A percentile compares a stretch with the other conserved stretches of the same genome.
phyloP scores from a whole-genome alignment of 1,140 invertebrate genomes.

The Papilio xuthus region DNA sequence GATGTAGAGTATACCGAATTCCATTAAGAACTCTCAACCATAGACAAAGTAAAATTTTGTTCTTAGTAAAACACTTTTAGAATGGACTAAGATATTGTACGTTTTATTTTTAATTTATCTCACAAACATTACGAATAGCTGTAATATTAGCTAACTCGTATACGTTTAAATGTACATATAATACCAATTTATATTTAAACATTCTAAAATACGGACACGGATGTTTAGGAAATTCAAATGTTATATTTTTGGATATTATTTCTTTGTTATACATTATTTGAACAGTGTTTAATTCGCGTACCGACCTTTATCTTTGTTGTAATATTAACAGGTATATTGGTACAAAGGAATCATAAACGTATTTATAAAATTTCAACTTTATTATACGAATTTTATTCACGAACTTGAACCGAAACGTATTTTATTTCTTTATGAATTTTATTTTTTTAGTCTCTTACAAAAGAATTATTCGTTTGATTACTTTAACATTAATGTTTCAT shows the following conservation, averaged over 20 bases:
- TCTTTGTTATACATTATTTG: neutral
- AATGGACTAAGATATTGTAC: too few relatives aligned
- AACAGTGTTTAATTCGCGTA: neutral
- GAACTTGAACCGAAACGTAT: conserved; percentile 14
- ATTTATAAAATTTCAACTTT: conserved; percentile 23
- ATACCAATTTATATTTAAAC: too few relatives aligned
- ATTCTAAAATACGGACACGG: neutral
- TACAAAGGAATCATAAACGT: conserved; percentile 29
- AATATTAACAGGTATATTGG: neutral
- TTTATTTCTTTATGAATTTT: conserved; percentile 27
- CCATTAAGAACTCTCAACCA: too few relatives aligned
- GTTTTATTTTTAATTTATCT: too few relatives aligned
- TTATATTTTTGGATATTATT: neutral
- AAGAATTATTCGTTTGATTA: conserved; percentile 10
- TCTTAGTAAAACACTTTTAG: too few relatives aligned
- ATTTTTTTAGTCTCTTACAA: conserved; percentile 18
- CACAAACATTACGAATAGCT: too few relatives aligned
- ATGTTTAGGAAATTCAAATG: neutral
- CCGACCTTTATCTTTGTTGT: neutral
- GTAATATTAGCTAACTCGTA: too few relatives aligned
- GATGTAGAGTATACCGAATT: too few relatives aligned
- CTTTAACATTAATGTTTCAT: neutral
- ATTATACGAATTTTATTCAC: conserved; percentile 22
- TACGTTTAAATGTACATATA: too few relatives aligned
- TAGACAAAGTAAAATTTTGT: too few relatives aligned